These are phyloP conservation scores for Drosophila tropicalis DNA, from an alignment of 1,140 invertebrate species.

Conservation along the genomic window DNA sequence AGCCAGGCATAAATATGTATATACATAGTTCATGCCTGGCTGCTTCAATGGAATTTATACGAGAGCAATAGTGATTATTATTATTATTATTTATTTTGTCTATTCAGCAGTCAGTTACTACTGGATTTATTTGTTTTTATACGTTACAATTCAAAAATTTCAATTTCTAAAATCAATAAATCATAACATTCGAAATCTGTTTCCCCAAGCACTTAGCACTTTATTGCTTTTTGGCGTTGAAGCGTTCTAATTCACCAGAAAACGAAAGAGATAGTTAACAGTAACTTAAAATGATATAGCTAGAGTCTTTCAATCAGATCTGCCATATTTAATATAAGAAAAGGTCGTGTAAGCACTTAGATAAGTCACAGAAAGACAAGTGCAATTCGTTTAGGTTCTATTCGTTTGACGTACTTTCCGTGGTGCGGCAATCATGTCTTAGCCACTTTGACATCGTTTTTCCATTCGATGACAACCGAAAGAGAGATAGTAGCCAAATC, in stretches of 20 bases:
- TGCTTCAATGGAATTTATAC: conserved; percentile 58
- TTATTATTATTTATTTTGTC: not conserved
- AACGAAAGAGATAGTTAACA: not conserved
- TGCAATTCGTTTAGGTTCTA: not conserved
- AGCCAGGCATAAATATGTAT: conserved; percentile 34
- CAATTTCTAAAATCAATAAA: conserved; percentile 12
- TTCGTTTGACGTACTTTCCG: conserved; percentile 6
- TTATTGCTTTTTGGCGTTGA: conserved; percentile 5
- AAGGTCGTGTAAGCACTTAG: not conserved
- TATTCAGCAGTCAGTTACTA: not conserved
- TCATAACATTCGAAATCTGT: not conserved
- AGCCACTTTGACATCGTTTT: not conserved
- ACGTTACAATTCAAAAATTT: conserved; percentile 6
- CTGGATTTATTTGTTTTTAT: conserved; percentile 1
- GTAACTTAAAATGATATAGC: not conserved
- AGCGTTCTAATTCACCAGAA: no score
- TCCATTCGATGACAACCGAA: not conserved
- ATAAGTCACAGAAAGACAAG: conserved; percentile 1
- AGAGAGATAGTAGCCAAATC: not conserved
- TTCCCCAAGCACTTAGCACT: conserved; percentile 1
- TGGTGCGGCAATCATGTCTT: not conserved
- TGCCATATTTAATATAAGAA: not conserved
- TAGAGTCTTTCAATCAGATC: not conserved
- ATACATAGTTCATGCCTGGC: conserved; percentile 65
- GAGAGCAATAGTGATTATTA: conserved; percentile 19